Conservation (phyloP, 1,140 invertebrate genomes). For the Marisa cornuarietis region DNA sequence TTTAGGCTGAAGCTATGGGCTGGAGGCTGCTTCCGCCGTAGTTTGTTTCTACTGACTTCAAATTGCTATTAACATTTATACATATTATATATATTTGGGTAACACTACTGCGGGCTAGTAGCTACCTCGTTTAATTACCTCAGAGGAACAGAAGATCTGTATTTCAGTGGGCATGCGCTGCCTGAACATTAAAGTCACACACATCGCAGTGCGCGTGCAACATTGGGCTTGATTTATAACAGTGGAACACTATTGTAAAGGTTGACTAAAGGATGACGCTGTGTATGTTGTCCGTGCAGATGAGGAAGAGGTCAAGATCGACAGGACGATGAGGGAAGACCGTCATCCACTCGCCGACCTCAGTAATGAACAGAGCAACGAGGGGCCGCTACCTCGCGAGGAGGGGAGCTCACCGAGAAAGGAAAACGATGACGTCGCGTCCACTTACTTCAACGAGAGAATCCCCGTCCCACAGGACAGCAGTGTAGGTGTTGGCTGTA, state of each 20-base stretch:
- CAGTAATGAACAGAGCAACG: background rate
- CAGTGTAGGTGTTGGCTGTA: constrained; percentile 63
- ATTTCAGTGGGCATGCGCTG: too few species aligned
- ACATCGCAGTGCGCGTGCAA: too few species aligned
- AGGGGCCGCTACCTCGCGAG: background rate
- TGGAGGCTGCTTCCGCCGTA: too few species aligned
- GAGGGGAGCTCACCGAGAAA: background rate
- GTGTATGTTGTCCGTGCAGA: background rate
- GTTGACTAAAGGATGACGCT: background rate
- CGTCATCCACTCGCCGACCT: background rate
- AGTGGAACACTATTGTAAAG: background rate
- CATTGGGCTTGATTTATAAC: too few species aligned
- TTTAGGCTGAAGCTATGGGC: too few species aligned
- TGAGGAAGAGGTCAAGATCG: background rate
- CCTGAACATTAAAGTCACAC: too few species aligned
- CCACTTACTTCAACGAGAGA: constrained; percentile 74
- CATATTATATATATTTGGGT: too few species aligned
- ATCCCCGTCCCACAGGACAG: constrained; percentile 71
- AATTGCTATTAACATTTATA: too few species aligned
- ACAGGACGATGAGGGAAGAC: background rate
- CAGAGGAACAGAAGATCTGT: too few species aligned
- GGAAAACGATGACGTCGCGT: constrained; percentile 9
- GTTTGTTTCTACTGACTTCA: too few species aligned
- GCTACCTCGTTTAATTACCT: too few species aligned
- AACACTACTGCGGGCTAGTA: too few species aligned